Percentiles rank a stretch among this genome's conserved stretches.
Evolutionary conservation across 1,140 invertebrate species (phyloP).

Genomic region (Bathynomus jamesi): DNA sequence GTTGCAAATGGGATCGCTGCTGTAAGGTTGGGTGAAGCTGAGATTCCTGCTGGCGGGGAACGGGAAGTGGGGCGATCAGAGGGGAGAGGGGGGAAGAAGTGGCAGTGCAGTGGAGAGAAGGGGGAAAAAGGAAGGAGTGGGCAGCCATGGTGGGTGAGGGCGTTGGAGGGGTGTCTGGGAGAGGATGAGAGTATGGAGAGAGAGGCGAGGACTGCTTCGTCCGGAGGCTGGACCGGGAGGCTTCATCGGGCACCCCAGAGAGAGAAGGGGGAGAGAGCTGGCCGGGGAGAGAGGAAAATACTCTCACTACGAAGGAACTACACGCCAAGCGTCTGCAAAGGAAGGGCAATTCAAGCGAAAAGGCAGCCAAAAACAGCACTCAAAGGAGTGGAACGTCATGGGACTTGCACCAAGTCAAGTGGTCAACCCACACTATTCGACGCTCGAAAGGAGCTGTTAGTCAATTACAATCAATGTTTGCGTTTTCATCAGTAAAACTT

Average conservation of each 20-base stretch:
- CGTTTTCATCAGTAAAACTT: too few species aligned
- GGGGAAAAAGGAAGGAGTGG: conserved; percentile 17
- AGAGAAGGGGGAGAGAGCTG: conserved; percentile 26
- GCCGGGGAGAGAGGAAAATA: conserved; percentile 30
- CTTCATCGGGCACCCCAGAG: conserved; percentile 9
- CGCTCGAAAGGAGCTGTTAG: too few species aligned
- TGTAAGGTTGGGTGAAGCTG: conserved; percentile 36
- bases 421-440: too few species aligned
- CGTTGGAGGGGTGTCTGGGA: conserved; percentile 21
- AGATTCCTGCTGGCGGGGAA: conserved; percentile 35
- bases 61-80: conserved; percentile 42
- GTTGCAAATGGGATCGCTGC: conserved; percentile 38
- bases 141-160: conserved; percentile 20
- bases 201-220: conserved; percentile 25
- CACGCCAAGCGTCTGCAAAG: conserved; percentile 33
- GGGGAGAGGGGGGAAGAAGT: too few species aligned
- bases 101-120: conserved; percentile 10
- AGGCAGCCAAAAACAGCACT: not conserved
- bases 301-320: conserved; percentile 23
- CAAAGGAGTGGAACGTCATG: too few species aligned
- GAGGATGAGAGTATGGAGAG: not conserved
- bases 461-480: too few species aligned
- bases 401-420: too few species aligned
- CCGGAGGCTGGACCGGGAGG: conserved; percentile 17
- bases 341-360: conserved; percentile 19